Evolutionary conservation across 2,888 invertebrate genomes (phyloP), one percentile per base, ranked within the genome.

Genomic region (Adineta ricciae): DNA sequence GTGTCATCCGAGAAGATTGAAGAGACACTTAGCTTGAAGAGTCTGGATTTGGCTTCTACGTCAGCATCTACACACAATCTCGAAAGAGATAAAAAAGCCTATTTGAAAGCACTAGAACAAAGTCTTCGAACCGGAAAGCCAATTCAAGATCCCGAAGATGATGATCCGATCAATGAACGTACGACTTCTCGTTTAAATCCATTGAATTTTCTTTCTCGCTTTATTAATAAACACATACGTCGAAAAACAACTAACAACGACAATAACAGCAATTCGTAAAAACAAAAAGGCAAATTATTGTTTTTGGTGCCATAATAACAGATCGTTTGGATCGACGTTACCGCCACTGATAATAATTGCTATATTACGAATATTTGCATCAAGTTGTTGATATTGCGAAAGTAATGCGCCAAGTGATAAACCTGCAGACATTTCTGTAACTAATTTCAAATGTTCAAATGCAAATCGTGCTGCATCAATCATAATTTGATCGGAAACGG

Each of bases 321-420:
- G 9, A n/a, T 56, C 56, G 21, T 85, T 72, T 41, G 83, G 50
- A 85, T 91, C 90, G 1, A 89, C 88, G 87, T 91, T 91, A 0
- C 90, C 91, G 0, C 91, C 91, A 88, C 90, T 91, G 83, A 91
- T 87, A 73, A 91, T 89, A 16, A 91, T 89, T 0, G 89, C 91
- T 8, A 91, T 87, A 56, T 90, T 89, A 82, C 87, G 85, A 82
- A 90, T 86, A 16, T 85, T 84, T 7, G 88, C 87, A 83, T 89
- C 89, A 87, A 90, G 87, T 16, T 85, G 38, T 38, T 87, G 87
- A 86, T 90, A 86, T 78, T 88, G 87, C 4, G 89, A 89, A 86
- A 91, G 87, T 4, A 88, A 88, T 1, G 91, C 91, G 2, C 90
- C 90, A 21, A 91, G 88, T 46, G 88, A 88, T 14, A 90, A 90